Conservation (phyloP, 2,888 invertebrate genomes). For the Nowickia ferox region DNA sequence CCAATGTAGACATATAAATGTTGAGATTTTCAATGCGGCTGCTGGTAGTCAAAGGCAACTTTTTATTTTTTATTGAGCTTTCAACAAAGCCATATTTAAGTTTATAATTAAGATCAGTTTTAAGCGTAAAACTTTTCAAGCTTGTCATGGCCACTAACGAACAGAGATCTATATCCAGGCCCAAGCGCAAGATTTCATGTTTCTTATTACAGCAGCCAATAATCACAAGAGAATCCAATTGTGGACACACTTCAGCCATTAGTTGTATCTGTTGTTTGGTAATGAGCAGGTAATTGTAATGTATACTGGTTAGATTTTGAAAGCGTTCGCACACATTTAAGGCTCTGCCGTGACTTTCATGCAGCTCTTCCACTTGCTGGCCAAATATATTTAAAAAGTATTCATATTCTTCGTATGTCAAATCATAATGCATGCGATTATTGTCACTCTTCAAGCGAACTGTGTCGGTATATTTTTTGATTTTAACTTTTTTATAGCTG, state of each 20-base stretch:
- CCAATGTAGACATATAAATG: constrained; percentile 22
- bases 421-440: background rate
- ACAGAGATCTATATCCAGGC: constrained; percentile 2
- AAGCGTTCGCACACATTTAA: background rate
- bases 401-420: constrained; percentile 26
- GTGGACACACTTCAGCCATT: constrained; percentile 19
- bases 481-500: constrained; percentile 19
- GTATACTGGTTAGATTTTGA: constrained; percentile 25
- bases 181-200: constrained; percentile 11
- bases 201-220: constrained; percentile 45
- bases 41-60: background rate
- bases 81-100: background rate
- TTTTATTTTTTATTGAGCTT: background rate
- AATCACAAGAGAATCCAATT: constrained; percentile 30
- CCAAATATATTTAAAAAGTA: constrained; percentile 54
- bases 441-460: constrained; percentile 15
- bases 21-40: background rate
- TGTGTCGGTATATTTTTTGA: constrained; percentile 27
- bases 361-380: constrained; percentile 9
- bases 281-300: constrained; percentile 34
- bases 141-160: constrained; percentile 6
- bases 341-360: constrained; percentile 38
- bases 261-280: constrained; percentile 21
- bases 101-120: constrained; percentile 13
- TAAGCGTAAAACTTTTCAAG: constrained; percentile 33